A percentile compares a stretch with the other conserved stretches of the same genome.
These are phyloP conservation scores for Melopsittacus undulatus DNA, from an alignment of 2,797 vertebrate species.

Conservation along the genomic window DNA sequence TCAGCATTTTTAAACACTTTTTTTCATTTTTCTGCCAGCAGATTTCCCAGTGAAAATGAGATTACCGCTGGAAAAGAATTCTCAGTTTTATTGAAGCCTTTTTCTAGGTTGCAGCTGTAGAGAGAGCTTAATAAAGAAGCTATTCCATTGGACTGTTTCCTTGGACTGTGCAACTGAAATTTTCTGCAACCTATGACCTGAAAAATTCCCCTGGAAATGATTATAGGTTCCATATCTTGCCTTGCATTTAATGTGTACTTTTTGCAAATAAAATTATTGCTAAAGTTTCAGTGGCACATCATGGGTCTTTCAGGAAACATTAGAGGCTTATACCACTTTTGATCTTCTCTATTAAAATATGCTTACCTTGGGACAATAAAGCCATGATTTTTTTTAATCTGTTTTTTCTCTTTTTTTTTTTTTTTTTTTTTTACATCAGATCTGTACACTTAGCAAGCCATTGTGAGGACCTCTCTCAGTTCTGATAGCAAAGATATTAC, in stretches of 20 bases:
- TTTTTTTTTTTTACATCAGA: background rate
- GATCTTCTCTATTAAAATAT: background rate
- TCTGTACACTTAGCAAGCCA: rapidly evolving
- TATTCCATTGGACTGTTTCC: background rate
- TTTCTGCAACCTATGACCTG: background rate
- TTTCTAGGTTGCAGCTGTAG: background rate
- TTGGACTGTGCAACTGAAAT: background rate
- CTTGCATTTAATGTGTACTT: background rate
- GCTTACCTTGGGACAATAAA: background rate
- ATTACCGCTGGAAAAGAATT: background rate
- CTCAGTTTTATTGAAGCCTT: background rate
- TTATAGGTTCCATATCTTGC: background rate
- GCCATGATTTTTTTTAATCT: background rate
- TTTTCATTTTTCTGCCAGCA: background rate
- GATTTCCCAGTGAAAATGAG: background rate
- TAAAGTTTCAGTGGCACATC: background rate
- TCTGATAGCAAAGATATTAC: background rate
- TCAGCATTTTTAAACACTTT: background rate
- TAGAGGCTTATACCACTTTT: background rate
- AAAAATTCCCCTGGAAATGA: background rate
- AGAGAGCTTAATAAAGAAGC: background rate
- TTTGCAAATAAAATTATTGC: background rate
- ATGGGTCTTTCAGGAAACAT: background rate
- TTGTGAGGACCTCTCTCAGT: background rate
- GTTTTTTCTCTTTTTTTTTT: background rate